These are phyloP conservation scores for Centroberyx gerrardi DNA, from an alignment of 2,797 vertebrate genomes.

Conservation along the genomic window DNA sequence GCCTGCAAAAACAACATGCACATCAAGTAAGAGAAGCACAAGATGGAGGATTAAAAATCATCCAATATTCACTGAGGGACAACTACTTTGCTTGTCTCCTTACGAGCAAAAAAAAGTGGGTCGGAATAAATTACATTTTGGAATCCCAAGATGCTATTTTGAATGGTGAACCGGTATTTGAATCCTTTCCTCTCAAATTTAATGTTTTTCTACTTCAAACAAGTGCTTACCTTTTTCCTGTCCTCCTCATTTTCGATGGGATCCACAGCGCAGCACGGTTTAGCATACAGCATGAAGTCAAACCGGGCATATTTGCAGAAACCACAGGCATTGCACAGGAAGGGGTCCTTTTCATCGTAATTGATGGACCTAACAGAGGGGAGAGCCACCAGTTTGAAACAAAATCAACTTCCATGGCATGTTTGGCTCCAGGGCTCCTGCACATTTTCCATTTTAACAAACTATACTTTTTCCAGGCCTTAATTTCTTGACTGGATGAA, in stretches of 20 bases:
- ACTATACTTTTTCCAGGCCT: background rate
- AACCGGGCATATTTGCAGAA: constrained; percentile 99
- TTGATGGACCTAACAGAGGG: constrained; percentile 92
- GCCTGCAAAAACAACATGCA: constrained; percentile 83
- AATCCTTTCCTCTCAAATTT: background rate
- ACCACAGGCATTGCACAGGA: constrained; percentile 98
- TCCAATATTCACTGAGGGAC: too few species aligned
- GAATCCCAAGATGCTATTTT: background rate
- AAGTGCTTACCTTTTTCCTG: constrained; percentile 91
- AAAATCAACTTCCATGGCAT: background rate
- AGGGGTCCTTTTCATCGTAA: constrained; percentile 98
- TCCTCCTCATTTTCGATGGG: constrained; percentile 99
- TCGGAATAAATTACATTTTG: background rate
- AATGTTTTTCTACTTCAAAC: background rate
- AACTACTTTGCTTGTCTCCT: too few species aligned
- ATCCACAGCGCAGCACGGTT: constrained; percentile 98
- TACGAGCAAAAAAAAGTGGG: background rate
- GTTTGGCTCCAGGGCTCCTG: background rate
- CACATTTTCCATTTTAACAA: background rate
- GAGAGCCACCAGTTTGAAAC: background rate
- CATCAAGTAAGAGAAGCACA: background rate
- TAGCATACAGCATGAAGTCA: constrained; percentile 98
- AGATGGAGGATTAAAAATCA: background rate
- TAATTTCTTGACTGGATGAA: too few species aligned
- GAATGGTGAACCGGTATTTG: background rate